Base-by-base conservation (phyloP, 2,797 vertebrate genomes). In the Rallus crepitans region DNA sequence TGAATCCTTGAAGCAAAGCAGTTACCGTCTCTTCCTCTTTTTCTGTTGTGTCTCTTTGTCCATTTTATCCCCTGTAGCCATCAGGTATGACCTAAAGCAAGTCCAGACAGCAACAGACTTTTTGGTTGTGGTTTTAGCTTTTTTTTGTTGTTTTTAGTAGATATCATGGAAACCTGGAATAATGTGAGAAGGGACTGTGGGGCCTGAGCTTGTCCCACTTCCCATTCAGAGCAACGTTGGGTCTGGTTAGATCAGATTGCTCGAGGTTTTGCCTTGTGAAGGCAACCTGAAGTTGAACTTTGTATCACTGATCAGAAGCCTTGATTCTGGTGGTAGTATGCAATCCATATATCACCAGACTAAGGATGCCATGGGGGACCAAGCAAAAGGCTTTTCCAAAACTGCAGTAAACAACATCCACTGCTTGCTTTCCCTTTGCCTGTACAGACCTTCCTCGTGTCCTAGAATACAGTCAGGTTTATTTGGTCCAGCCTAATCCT, bases 351-450 rank as follows among this genome's bases (percentile, higher is more conserved):
- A 24, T 45, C 23, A 16, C 5, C 57, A 75, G 39, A 42, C 25
- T 15, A 50, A 83, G 48, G 27, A 56, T 89, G 28, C 48, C 9
- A 3, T 0, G 0, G 30, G 11, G 79, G 24, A 77, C 16, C 7
- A 66, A 80, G 28, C 2, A 8, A 63, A 82, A 63, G 24, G 14
- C 60, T 37, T 61, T 91, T 30, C 30, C 77, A 28, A 63, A 68
- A 63, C 0, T 0, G 3, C 11, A 16, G 3, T 42, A n/a, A 39
- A 11, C 19, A 48, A 18, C 9, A 52, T 14, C 16, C 3, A 0
- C 15, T 39, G 40, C 27, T 85, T 31, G 71, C 25, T 85, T 25
- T 76, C 21, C 19, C 12, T 65, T 82, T 50, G 50, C 15, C 37
- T 64, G 39, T 42, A 16, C 15, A 12, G 42, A 42, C n/a, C 10